Conservation (phyloP, 2,888 invertebrate species). For the Trichogramma evanescens region DNA sequence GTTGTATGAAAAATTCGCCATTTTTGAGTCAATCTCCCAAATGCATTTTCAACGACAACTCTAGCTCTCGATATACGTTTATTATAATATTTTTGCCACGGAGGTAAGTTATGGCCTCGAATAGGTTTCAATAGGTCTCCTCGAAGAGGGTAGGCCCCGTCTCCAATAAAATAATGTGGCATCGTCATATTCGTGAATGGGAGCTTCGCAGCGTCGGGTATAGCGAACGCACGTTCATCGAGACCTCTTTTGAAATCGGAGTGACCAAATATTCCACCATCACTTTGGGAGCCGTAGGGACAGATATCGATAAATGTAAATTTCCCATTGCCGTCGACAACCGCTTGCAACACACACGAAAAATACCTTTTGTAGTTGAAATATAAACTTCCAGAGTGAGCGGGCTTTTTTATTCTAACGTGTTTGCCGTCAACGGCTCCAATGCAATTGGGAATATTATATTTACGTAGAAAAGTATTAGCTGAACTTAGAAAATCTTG, state of each 20-base stretch:
- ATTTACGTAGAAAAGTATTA: slow-evolving; percentile 9
- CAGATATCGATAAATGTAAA: slow-evolving; percentile 24
- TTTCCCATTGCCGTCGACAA: slow-evolving; percentile 20
- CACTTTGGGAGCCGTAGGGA: slow-evolving; percentile 12
- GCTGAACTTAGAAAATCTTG: not conserved
- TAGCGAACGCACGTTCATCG: no score
- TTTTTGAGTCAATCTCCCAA: not conserved
- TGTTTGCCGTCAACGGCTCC: not conserved
- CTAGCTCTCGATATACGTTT: slow-evolving; percentile 16
- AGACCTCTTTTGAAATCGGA: no score
- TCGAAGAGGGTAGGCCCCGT: slow-evolving; percentile 15
- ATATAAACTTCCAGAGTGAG: slow-evolving; percentile 17
- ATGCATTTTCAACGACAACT: not conserved
- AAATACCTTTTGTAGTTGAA: slow-evolving; percentile 19
- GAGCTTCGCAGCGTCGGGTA: no score
- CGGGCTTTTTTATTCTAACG: slow-evolving; percentile 23
- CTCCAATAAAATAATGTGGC: slow-evolving; percentile 15
- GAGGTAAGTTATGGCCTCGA: slow-evolving; percentile 5
- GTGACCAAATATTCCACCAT: no score
- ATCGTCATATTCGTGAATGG: not conserved
- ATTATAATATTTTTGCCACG: slow-evolving; percentile 11
- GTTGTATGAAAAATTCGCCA: slow-evolving; percentile 9
- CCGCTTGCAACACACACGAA: slow-evolving; percentile 23
- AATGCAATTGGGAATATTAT: slow-evolving; percentile 11
- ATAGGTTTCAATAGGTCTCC: slow-evolving; percentile 13